Evolutionary conservation across 2,888 invertebrate genomes (phyloP), one percentile per base, ranked within the genome.

Genomic region (Pycnomerus fuliginosus): DNA sequence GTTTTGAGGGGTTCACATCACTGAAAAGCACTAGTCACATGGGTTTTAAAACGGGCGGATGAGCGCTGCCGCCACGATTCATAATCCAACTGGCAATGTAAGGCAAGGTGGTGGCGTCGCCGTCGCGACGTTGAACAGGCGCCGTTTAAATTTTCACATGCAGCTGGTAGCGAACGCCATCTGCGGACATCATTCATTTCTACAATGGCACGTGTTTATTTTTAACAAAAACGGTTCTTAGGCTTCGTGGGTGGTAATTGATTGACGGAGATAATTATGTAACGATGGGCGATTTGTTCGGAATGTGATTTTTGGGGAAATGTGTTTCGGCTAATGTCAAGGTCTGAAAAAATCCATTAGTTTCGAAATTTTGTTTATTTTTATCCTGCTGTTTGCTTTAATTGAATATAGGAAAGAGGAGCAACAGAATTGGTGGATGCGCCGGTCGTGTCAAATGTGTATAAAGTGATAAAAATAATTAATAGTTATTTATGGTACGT

Each of bases 111-210:
- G 47, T 47, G 37, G 46, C 49, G 49, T 43, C 53, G 42, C 27
- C 50, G 48, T 44, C 51, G 44, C 49, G 53, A 45, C 41, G 53
- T 10, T 39, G 47, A 40, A 28, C 46, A 41, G 46, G 46, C 46
- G 46, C 46, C 32, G 36, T 46, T 46, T 32, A 37, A 40, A 46
- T 46, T 46, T 41, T 30, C 27, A 25, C 36, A 15, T 24, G 36
- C 40, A 24, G 29, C 25, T 8, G 44, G 15, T 15, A n/a, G 12
- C 8, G 13, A 30, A 30, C 40, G 46, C 41, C 46, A 46, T 46
- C 46, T 46, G 29, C 28, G 15, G 27, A 15, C 8, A 29, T 31
- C 23, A 16, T 31, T 12, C 24, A n/a, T 23, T 32, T 36, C 16
- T 11, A 24, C 28, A 22, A 29, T 28, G 25, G 17, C 27, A 28